A percentile compares a stretch with the other conserved stretches of the same genome.
Evolutionary conservation across 1,140 invertebrate species (phyloP).

Genomic region (Microplitis demolitor): DNA sequence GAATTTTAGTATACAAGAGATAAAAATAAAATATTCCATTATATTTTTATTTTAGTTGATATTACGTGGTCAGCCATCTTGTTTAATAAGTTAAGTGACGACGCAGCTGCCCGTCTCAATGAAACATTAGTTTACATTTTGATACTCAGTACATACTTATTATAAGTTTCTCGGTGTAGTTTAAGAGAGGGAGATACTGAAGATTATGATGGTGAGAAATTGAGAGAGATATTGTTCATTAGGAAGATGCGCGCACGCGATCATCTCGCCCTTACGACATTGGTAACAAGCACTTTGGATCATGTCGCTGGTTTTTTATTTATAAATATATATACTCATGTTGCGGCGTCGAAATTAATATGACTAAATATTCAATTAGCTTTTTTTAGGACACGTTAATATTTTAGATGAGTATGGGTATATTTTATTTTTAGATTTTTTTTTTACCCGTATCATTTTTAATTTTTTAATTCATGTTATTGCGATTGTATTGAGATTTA

Average conservation of each 20-base stretch:
- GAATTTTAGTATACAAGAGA: no score
- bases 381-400: no score
- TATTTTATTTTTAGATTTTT: neutral
- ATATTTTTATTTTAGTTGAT: neutral
- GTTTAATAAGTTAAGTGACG: constrained; percentile 61
- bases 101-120: constrained; percentile 60
- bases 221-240: constrained; percentile 24
- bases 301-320: constrained; percentile 7
- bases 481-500: neutral
- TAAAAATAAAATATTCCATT: neutral
- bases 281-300: neutral
- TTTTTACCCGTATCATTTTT: no score
- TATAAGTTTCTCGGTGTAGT: neutral
- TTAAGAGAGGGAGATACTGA: neutral
- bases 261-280: constrained; percentile 23
- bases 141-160: constrained; percentile 33
- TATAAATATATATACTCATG: neutral
- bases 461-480: neutral
- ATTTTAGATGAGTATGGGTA: no score
- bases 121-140: constrained; percentile 59
- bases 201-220: constrained; percentile 1
- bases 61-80: constrained; percentile 45
- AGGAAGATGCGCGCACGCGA: constrained; percentile 28
- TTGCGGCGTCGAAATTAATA: no score
- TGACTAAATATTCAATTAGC: no score